Percentiles rank a stretch among this genome's conserved stretches.
Conservation (phyloP, 2,797 vertebrate species). For the Phyllotis vaccarum region DNA sequence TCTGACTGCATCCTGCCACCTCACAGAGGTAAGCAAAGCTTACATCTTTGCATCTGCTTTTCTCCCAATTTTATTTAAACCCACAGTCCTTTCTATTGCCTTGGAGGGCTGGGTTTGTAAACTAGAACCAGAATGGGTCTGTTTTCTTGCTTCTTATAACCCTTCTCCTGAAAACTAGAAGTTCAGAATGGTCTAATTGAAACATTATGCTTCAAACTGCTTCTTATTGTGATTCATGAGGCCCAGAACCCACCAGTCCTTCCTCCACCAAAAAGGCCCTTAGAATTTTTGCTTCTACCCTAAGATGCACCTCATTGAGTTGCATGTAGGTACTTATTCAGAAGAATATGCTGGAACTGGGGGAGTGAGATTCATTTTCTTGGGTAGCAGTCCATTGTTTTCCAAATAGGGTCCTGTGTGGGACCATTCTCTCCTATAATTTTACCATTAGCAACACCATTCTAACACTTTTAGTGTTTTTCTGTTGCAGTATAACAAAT, state of each 20-base stretch:
- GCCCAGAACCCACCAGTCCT: neutral
- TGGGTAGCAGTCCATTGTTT: neutral
- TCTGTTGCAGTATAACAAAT: neutral
- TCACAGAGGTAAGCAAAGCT: neutral
- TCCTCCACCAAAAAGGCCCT: neutral
- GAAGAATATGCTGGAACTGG: neutral
- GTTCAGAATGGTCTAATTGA: slow-evolving; percentile 4
- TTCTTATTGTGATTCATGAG: neutral
- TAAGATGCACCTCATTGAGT: neutral
- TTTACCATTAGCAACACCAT: neutral
- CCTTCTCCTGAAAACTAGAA: neutral
- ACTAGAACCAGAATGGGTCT: neutral
- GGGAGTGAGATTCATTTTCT: neutral
- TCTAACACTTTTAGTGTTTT: neutral
- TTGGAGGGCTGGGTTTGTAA: neutral
- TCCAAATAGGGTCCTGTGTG: neutral
- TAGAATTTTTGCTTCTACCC: neutral
- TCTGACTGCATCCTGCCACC: neutral
- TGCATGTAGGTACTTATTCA: neutral
- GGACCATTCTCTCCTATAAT: neutral
- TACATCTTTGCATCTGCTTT: neutral
- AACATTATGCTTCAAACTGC: neutral
- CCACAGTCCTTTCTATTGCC: neutral
- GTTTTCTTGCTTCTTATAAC: neutral
- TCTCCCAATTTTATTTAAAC: neutral